Conservation (phyloP, 2,888 invertebrate genomes). For the Drosophila nigritarsus region DNA sequence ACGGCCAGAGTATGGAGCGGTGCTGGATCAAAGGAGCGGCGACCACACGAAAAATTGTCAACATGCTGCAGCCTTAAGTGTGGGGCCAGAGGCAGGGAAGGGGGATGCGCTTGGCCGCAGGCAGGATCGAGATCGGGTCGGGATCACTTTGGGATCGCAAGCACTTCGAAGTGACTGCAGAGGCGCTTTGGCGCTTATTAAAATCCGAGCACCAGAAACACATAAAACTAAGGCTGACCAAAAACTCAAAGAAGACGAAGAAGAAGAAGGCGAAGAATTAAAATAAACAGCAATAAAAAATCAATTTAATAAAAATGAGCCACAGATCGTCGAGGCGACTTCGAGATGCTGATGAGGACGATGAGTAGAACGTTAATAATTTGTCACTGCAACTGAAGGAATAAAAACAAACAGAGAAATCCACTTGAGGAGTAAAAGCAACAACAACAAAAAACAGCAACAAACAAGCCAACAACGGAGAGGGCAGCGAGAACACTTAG, state of each 20-base stretch:
- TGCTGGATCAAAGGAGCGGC: conserved; percentile 68
- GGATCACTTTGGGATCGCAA: conserved; percentile 39
- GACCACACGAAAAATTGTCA: conserved; percentile 80
- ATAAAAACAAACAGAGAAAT: conserved; percentile 81
- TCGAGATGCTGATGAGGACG: conserved; percentile 39
- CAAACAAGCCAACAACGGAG: conserved; percentile 36
- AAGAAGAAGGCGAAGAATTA: conserved; percentile 58
- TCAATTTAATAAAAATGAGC: conserved; percentile 76
- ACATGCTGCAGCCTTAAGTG: conserved; percentile 64
- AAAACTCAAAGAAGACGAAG: conserved; percentile 26
- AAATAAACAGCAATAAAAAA: conserved; percentile 83
- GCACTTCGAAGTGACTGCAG: conserved; percentile 46
- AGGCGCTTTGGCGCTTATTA: conserved; percentile 75
- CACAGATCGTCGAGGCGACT: conserved; percentile 41
- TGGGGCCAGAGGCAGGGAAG: conserved; percentile 2
- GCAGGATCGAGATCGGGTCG: conserved; percentile 42
- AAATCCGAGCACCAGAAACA: conserved; percentile 50
- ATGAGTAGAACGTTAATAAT: conserved; percentile 82
- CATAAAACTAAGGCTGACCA: conserved; percentile 23
- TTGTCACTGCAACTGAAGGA: conserved; percentile 83
- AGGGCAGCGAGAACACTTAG: conserved; percentile 57
- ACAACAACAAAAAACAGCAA: conserved; percentile 23
- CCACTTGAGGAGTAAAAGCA: conserved; percentile 70
- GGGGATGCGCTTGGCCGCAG: conserved; percentile 21
- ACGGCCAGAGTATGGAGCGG: conserved; percentile 47